Evolutionary conservation across 2,113 vertebrate genomes (phyloP).

Genomic region (Galeopterus variegatus): DNA sequence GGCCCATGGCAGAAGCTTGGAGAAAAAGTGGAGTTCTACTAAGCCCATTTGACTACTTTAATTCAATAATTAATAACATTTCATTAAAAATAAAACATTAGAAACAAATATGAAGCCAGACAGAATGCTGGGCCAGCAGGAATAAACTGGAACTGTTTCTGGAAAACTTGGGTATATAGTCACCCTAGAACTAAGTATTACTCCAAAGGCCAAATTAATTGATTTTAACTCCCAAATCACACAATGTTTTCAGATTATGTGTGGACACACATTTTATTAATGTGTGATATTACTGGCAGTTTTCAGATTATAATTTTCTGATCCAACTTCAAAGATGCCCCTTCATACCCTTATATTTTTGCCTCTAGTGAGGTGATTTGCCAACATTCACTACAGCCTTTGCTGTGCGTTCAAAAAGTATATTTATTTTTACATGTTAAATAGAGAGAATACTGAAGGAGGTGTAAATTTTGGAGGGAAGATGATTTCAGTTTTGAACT

Average conservation of each 20-base stretch:
- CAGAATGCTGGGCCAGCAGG: neutral
- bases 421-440: neutral
- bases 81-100: constrained; percentile 45
- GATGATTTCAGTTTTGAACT: constrained; percentile 33
- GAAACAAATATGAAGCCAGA: neutral
- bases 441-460: neutral
- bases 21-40: neutral
- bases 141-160: neutral
- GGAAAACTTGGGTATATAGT: neutral
- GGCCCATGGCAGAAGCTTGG: neutral
- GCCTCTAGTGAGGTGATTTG: constrained; percentile 3
- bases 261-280: constrained; percentile 39
- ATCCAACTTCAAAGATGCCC: neutral
- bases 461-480: neutral
- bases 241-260: constrained; percentile 46
- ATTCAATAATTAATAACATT: neutral
- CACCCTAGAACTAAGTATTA: neutral
- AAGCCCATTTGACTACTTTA: neutral
- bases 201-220: neutral
- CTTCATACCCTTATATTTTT: neutral
- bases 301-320: constrained; percentile 18
- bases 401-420: neutral
- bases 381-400: neutral
- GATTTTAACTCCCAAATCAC: neutral
- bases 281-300: neutral